Percentiles rank a stretch among this genome's conserved stretches.
phyloP scores from a whole-genome alignment of 1,140 invertebrate genomes.

The Diachasma alloeum region DNA sequence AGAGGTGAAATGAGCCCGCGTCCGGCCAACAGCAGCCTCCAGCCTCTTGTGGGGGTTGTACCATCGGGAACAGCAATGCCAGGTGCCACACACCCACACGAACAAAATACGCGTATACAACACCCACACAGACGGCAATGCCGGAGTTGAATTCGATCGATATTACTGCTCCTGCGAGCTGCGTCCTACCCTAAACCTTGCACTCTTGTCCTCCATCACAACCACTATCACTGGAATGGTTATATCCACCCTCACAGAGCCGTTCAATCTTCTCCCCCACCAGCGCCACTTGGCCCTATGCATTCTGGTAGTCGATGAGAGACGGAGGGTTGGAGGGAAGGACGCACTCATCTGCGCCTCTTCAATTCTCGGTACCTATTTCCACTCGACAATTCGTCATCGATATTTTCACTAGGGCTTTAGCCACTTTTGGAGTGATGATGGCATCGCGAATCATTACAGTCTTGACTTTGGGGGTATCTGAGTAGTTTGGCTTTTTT shows the following conservation, averaged over 20 bases:
- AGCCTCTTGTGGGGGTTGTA: slow-evolving; percentile 39
- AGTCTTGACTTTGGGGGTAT: too few relatives aligned
- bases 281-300: background rate
- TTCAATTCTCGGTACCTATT: background rate
- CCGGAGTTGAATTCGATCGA: slow-evolving; percentile 47
- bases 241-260: background rate
- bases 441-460: too few relatives aligned
- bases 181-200: slow-evolving; percentile 50
- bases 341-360: background rate
- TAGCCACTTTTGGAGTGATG: background rate
- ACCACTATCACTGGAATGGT: background rate
- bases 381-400: background rate
- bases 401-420: slow-evolving; percentile 6
- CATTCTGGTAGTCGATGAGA: background rate
- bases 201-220: slow-evolving; percentile 40
- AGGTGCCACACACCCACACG: slow-evolving; percentile 6
- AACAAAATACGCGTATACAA: background rate
- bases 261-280: background rate
- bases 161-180: slow-evolving; percentile 61
- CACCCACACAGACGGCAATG: slow-evolving; percentile 31
- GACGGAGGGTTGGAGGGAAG: background rate
- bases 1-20: slow-evolving; percentile 37
- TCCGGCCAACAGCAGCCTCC: slow-evolving; percentile 36
- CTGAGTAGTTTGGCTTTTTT: too few relatives aligned
- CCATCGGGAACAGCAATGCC: slow-evolving; percentile 20